Evolutionary conservation across 1,140 invertebrate species (phyloP), one percentile per base, ranked within the genome.

Genomic region (Drosophila parvula): DNA sequence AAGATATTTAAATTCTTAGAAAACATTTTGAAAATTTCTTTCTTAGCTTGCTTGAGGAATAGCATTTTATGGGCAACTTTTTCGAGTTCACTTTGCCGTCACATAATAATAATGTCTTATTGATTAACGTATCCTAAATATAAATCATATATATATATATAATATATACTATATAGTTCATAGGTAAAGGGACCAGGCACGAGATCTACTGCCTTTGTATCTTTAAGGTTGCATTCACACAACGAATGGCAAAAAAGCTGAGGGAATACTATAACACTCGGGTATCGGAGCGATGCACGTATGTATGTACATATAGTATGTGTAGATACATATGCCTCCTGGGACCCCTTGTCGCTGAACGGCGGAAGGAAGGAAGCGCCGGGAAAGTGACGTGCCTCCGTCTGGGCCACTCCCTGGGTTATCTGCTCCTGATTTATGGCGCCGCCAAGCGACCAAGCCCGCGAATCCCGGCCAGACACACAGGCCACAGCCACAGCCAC

Each of bases 351-450:
- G 50, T 34, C 48, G 48, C 28, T 30, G 10, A 4, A 32, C 32
- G n/a, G 11, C 48, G 32, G 16, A 18, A 22, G 50, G 51, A 36
- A 45, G 34, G 34, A 51, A 51, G 50, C 30, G 50, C 16, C 50
- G 11, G 50, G 30, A 55, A 55, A 55, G 51, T 55, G 51, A 55
- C 51, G 51, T 55, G 51, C 51, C 36, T 38, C 51, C 18, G 34
- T 18, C 51, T n/a, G 51, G 32, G 51, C 51, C 51, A 55, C 51
- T 55, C 51, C 51, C n/a, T 38, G 34, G 51, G 51, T 27, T 55
- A 55, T 38, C 34, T 27, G 51, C 51, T 40, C 18, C 51, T 55
- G 51, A 55, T 55, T 55, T 55, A 55, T 55, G 51, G 34, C 51
- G 34, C 14, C 34, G 51, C 51, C 51, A 22, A 22, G 27, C 34